Conservation (phyloP, 1,140 invertebrate genomes). For the Saccostrea glomerata region DNA sequence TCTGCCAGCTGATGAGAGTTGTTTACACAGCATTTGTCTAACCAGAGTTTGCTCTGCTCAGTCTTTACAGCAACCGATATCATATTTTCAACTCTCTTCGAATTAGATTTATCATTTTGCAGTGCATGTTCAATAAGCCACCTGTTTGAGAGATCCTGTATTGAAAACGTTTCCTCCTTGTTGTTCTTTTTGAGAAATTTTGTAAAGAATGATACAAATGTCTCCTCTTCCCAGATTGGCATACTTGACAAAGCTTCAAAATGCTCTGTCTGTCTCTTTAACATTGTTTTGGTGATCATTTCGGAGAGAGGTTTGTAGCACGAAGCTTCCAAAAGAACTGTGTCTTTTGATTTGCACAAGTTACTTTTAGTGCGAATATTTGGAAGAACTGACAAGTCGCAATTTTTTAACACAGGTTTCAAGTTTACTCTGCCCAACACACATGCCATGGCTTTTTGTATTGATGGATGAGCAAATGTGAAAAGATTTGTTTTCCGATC, state of each 20-base stretch:
- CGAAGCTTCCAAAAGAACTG: neutral
- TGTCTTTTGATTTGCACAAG: neutral
- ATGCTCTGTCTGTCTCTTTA: neutral
- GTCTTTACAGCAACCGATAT: neutral
- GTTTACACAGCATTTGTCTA: neutral
- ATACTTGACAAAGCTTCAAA: neutral
- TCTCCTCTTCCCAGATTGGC: neutral
- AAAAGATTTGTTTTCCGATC: neutral
- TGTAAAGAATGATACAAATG: neutral
- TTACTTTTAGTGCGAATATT: neutral
- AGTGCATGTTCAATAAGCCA: neutral
- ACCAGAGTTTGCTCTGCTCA: neutral
- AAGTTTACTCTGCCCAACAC: neutral
- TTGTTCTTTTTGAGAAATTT: neutral
- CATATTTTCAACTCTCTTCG: constrained; percentile 1
- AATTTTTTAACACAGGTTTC: neutral
- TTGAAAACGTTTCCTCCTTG: neutral
- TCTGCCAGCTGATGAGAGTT: neutral
- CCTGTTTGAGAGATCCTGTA: neutral
- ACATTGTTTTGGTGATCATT: neutral
- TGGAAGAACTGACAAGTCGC: constrained; percentile 8
- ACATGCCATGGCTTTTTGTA: neutral
- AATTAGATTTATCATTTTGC: neutral
- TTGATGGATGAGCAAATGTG: neutral
- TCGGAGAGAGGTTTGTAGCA: neutral